Evolutionary conservation across 2,113 vertebrate genomes (phyloP).

Genomic region (Herpetotheres cachinnans): DNA sequence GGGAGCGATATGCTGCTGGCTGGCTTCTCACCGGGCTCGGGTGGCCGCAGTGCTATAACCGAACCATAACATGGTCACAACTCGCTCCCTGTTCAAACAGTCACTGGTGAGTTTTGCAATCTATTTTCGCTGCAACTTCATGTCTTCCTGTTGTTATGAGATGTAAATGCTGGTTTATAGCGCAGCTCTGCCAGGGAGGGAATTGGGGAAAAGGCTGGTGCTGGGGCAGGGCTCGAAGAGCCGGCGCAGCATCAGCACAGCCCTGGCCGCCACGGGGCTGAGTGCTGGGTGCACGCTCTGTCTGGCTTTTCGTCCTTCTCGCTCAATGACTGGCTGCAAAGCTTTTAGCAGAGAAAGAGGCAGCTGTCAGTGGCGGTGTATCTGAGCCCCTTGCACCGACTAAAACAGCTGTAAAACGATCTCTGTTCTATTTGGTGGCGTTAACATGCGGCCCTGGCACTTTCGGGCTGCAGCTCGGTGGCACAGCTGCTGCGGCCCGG

Average conservation of each 20-base stretch:
- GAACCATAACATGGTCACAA: not conserved
- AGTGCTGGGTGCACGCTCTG: not conserved
- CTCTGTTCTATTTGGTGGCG: not conserved
- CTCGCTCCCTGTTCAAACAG: not conserved
- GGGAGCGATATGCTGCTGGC: not conserved
- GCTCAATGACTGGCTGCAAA: not conserved
- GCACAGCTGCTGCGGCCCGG: not conserved
- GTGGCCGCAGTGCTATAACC: not conserved
- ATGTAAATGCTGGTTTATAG: not conserved
- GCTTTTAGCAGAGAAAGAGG: not conserved
- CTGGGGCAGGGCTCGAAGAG: not conserved
- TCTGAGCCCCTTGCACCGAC: not conserved
- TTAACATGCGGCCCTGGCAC: not conserved
- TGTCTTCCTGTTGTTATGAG: not conserved
- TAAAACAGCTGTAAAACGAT: not conserved
- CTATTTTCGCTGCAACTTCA: not conserved
- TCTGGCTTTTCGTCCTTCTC: not conserved
- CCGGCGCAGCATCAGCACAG: fast-evolving
- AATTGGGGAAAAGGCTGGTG: conserved; percentile 11
- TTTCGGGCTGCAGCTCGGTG: not conserved
- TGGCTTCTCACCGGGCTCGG: not conserved
- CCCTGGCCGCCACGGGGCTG: not conserved
- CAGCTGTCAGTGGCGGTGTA: fast-evolving
- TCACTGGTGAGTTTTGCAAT: conserved; percentile 53
- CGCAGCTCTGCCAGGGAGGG: not conserved